Evolutionary conservation across 2,888 invertebrate species (phyloP).

Genomic region (Chrysolina americana): DNA sequence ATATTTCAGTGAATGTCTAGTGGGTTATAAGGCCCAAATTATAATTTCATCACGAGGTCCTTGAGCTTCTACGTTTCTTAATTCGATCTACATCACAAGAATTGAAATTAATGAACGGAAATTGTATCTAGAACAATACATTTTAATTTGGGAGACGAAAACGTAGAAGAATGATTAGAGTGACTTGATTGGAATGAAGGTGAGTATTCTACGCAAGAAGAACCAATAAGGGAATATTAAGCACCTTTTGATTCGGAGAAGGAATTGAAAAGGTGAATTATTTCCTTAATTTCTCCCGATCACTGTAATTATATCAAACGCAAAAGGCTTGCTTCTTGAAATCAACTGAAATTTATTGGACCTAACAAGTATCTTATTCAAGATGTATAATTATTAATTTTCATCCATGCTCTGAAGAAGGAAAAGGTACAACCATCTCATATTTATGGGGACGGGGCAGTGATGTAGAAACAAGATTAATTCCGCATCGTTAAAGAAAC

Average conservation of each 20-base stretch:
- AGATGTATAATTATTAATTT: too few species aligned
- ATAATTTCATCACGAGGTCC: conserved; percentile 39
- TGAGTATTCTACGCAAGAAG: background rate
- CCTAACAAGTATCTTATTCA: too few species aligned
- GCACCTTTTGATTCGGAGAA: background rate
- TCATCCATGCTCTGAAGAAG: too few species aligned
- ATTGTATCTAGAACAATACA: conserved; percentile 29
- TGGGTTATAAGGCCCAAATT: conserved; percentile 45
- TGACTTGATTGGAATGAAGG: background rate
- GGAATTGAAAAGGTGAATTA: background rate
- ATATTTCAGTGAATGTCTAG: conserved; percentile 42
- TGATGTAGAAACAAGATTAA: too few species aligned
- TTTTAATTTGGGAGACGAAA: conserved; percentile 20
- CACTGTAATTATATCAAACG: too few species aligned
- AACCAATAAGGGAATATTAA: background rate
- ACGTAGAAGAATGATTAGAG: background rate
- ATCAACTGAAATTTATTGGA: too few species aligned
- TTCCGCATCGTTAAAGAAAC: too few species aligned
- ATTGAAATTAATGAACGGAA: conserved; percentile 27
- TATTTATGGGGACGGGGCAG: too few species aligned
- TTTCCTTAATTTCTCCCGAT: background rate
- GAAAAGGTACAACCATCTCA: too few species aligned
- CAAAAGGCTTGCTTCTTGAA: too few species aligned
- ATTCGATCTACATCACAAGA: conserved; percentile 25
- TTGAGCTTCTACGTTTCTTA: conserved; percentile 30